Evolutionary conservation across 2,888 invertebrate genomes (phyloP).

Genomic region (Cephus pulcher): DNA sequence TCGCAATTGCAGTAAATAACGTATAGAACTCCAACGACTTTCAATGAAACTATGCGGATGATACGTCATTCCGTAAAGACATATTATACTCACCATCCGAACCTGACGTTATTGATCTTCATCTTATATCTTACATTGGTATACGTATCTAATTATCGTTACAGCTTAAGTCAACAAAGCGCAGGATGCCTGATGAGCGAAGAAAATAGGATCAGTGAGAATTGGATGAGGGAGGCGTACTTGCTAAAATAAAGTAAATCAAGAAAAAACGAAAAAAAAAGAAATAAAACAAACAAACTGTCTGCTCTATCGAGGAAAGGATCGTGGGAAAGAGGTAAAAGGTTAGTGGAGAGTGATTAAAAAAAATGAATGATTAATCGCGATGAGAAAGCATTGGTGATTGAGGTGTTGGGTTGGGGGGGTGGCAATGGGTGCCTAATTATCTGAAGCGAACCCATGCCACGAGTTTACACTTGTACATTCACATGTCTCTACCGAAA

Average conservation of each 20-base stretch:
- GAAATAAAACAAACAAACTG: not conserved
- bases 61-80: not conserved
- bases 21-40: not conserved
- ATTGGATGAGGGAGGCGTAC: conserved; percentile 26
- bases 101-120: not conserved
- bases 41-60: not conserved
- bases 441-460: conserved; percentile 16
- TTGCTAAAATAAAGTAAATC: conserved; percentile 26
- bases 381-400: conserved; percentile 5
- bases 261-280: conserved; percentile 3
- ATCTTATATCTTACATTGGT: not conserved
- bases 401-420: conserved; percentile 8
- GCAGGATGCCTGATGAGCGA: conserved; percentile 14
- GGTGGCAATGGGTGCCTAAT: conserved; percentile 6
- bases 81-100: not conserved
- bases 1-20: not conserved
- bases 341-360: conserved; percentile 4
- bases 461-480: conserved; percentile 48
- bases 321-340: conserved; percentile 1
- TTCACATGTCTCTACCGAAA: conserved; percentile 49
- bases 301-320: not conserved
- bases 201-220: conserved; percentile 20
- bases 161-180: conserved; percentile 25
- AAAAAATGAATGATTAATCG: conserved; percentile 10
- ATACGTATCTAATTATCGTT: conserved; percentile 4